phyloP scores from a whole-genome alignment of 2,113 vertebrate genomes.

The Grantiella picta region DNA sequence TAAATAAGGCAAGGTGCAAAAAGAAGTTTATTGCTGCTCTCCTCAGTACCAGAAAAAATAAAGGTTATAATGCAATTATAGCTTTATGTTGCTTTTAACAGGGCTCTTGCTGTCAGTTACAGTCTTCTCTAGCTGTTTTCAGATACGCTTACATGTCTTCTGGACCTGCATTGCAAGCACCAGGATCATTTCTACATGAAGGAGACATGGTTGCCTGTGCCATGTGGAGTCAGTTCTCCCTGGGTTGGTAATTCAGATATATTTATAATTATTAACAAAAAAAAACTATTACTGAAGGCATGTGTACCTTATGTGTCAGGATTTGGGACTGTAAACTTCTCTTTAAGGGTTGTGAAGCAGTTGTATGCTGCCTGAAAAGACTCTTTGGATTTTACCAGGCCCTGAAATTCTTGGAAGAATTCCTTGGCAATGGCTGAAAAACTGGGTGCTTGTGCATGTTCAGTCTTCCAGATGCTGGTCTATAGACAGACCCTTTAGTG shows the following conservation, averaged over 20 bases:
- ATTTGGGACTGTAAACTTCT: neutral
- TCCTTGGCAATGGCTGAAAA: constrained; percentile 14
- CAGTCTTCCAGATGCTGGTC: constrained; percentile 14
- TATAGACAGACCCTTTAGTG: neutral
- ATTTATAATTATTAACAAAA: neutral
- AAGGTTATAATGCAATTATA: neutral
- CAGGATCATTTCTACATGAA: neutral
- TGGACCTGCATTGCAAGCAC: neutral
- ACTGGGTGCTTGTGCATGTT: neutral
- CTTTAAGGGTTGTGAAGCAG: neutral
- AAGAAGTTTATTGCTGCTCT: neutral
- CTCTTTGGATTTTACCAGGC: neutral
- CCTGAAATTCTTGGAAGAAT: neutral
- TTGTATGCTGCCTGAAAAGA: neutral
- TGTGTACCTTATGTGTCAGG: neutral
- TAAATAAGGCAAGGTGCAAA: neutral
- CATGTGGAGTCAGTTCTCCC: neutral
- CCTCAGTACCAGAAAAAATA: neutral
- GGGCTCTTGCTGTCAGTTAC: neutral
- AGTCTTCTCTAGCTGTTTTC: neutral
- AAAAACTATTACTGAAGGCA: neutral
- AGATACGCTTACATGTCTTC: neutral
- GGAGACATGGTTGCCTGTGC: neutral
- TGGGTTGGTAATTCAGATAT: neutral
- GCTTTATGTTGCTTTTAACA: neutral